These are phyloP conservation scores for Drosophila helvetica DNA, from an alignment of 2,888 invertebrate genomes.

Conservation along the genomic window DNA sequence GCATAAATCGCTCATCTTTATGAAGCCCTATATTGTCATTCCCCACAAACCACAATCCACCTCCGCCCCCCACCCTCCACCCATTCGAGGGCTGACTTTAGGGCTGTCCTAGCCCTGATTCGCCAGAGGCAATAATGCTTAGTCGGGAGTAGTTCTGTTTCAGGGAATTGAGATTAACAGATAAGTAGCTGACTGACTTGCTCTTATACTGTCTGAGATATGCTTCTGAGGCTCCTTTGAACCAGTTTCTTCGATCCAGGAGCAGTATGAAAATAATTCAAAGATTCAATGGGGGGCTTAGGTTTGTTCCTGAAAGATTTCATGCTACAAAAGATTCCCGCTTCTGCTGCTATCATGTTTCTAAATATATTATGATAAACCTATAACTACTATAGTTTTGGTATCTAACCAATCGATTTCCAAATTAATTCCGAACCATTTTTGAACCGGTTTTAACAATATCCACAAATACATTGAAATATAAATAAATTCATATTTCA, in stretches of 20 bases:
- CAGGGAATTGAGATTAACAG: constrained; percentile 34
- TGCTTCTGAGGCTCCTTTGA: neutral
- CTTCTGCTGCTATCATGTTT: too few relatives aligned
- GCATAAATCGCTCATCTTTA: constrained; percentile 81
- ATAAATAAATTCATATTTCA: too few relatives aligned
- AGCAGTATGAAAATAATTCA: neutral
- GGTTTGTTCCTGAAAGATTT: too few relatives aligned
- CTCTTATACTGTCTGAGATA: neutral
- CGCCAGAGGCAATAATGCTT: constrained; percentile 38
- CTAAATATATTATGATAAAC: too few relatives aligned
- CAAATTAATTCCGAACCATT: too few relatives aligned
- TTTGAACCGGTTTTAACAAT: too few relatives aligned
- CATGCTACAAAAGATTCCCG: too few relatives aligned
- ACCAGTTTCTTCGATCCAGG: neutral
- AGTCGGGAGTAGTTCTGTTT: constrained; percentile 21
- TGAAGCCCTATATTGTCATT: constrained; percentile 44
- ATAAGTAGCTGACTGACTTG: constrained; percentile 40
- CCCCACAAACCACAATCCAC: neutral
- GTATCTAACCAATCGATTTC: too few relatives aligned
- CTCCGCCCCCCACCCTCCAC: too few relatives aligned
- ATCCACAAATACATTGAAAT: too few relatives aligned
- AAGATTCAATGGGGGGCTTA: too few relatives aligned
- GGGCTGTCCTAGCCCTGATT: constrained; percentile 35
- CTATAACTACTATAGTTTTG: too few relatives aligned
- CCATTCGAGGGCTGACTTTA: neutral